Evolutionary conservation across 2,113 vertebrate genomes (phyloP), one percentile per base, ranked within the genome.

Genomic region (Diadophis punctatus): DNA sequence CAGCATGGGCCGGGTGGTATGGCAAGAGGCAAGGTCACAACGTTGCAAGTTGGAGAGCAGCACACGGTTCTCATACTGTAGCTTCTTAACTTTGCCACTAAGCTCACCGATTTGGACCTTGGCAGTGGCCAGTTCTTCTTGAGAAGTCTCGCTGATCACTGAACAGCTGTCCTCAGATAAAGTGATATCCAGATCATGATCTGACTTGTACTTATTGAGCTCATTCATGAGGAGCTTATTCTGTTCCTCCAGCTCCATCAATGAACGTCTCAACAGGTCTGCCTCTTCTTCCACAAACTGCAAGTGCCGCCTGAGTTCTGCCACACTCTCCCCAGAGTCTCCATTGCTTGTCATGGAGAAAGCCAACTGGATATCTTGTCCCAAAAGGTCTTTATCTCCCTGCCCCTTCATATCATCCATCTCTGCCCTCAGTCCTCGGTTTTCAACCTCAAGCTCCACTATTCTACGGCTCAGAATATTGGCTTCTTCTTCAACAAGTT

Each of bases 261-360:
- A 97, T 0, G 99, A 99, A 93, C 99, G 97, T 86, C 99, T 97
- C 93, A 99, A 97, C 20, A 99, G 98, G 94, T 99, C 99, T 0
- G 99, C 99, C 97, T 99, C 99, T 97, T 99, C 99, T 97, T 99
- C 99, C 93, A 99, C 99, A 0, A 99, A 99, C 98, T 99, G 99
- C 93, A 99, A 97, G 95, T 99, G 99, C 68, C 99, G 97, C 94
- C 99, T 98, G 95, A 99, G 98, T 96, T 99, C 99, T 0, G 97
- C 98, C 96, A 98, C 94, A 3, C 98, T 99, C 95, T 99, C 99
- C 49, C 98, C 98, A 0, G 97, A 97, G 0, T 98, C 98, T 1
- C 98, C 97, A 0, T 96, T 98, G 86, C 80, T 96, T 0, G 92
- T 96, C 85, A 93, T 16, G 0, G 97, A 97, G 2, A 93, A 96